Base-by-base conservation (phyloP, 2,113 vertebrate species). In the Forbesichthys papilliferus region DNA sequence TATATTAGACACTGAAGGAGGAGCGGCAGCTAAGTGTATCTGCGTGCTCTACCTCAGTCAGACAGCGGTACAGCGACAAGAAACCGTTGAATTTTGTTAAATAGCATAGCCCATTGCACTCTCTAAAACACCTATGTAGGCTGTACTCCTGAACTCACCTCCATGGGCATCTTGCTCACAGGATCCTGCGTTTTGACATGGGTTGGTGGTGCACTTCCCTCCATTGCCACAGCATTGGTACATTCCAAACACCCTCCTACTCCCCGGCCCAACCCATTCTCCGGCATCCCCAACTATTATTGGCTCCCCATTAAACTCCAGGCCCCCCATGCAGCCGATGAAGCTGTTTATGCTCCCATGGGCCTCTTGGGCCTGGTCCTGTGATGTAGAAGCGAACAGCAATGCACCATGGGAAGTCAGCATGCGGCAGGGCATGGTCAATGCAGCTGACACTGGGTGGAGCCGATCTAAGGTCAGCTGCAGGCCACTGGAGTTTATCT, bases 261-360 rank as follows among this genome's bases (percentile, higher is more conserved):
- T 71, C 10, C 89, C 93, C 0, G 64, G 69, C 73, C 1, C 72
- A 27, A 3, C 73, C 88, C 78, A 87, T 78, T 79, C 89, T 0
- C 11, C 70, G 1, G 61, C 68, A 0, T 91, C 88, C 0, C 90
- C 81, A 48, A 73, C 87, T 70, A 84, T 78, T 74, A 96, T 81
- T 0, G 82, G 83, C 86, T 92, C 82, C 51, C 93, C 88, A 0
- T 96, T 95, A 73, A 99, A 86, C n/a, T 80, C 68, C 53, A 97
- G 61, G 20, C 74, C 82, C 0, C 97, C 93, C 70, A 99, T 79
- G 80, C 98, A 99, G 64, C 98, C 98, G 2, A 74, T 80, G 68
- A 98, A 98, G 0, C 14, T 53, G 52, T 0, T 81, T 20, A 48
- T 89, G 54, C 1, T 52, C 51, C 11, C 81, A 11, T 84, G 69